Conservation (phyloP, 2,888 invertebrate species). For the Pammene fasciana region DNA sequence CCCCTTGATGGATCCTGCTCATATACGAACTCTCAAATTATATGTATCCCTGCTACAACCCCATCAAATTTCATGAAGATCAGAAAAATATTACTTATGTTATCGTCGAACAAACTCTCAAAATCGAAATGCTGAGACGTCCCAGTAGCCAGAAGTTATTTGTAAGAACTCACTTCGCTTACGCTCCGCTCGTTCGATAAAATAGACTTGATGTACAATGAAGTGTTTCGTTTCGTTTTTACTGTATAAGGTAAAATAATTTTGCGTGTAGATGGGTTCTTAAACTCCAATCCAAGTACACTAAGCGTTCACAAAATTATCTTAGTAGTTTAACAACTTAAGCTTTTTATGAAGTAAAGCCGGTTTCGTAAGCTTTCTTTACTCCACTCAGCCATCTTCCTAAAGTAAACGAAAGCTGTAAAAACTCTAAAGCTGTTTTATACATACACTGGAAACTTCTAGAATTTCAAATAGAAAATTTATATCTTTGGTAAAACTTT, state of each 20-base stretch:
- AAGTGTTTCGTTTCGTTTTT: too few species aligned
- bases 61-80: too few species aligned
- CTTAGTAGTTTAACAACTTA: neutral
- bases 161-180: too few species aligned
- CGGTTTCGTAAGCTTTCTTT: slow-evolving; percentile 7
- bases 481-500: slow-evolving; percentile 13
- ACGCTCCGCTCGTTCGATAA: too few species aligned
- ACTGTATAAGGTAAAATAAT: too few species aligned
- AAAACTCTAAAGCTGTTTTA: slow-evolving; percentile 19
- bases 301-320: neutral
- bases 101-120: too few species aligned
- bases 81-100: too few species aligned
- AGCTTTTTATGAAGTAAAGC: neutral
- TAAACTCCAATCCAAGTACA: neutral
- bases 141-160: too few species aligned
- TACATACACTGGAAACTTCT: slow-evolving; percentile 12
- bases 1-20: too few species aligned
- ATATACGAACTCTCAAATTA: too few species aligned
- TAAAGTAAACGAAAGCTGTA: slow-evolving; percentile 20
- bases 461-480: slow-evolving; percentile 23
- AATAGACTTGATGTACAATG: neutral
- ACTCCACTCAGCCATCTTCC: slow-evolving; percentile 7
- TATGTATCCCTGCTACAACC: too few species aligned
- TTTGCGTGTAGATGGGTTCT: neutral
- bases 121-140: too few species aligned